These are phyloP conservation scores for Drosophila lutescens DNA, from an alignment of 2,888 invertebrate genomes.

Conservation along the genomic window DNA sequence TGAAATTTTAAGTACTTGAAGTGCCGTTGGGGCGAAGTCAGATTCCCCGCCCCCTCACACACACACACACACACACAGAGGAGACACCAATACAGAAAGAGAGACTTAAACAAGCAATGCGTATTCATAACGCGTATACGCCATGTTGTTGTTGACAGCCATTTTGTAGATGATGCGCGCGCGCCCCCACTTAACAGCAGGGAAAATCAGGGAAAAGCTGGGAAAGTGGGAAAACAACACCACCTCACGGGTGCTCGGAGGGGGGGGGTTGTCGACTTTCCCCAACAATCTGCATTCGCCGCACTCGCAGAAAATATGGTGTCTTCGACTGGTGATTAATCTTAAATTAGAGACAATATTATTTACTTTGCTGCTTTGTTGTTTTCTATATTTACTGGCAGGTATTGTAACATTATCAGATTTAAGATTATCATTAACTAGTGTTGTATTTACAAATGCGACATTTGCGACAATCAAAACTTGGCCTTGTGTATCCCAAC, in stretches of 20 bases:
- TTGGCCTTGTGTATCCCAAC: no score
- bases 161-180: slow-evolving; percentile 76
- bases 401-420: no score
- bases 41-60: slow-evolving; percentile 8
- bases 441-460: no score
- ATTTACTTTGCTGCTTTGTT: no score
- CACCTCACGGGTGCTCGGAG: not conserved
- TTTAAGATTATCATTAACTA: no score
- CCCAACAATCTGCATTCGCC: slow-evolving; percentile 10
- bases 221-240: slow-evolving; percentile 8
- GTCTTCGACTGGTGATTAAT: not conserved
- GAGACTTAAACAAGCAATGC: slow-evolving; percentile 72
- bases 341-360: not conserved
- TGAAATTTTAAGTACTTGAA: slow-evolving; percentile 76
- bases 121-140: slow-evolving; percentile 78
- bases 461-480: no score
- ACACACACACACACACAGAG: not conserved
- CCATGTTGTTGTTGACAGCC: slow-evolving; percentile 79
- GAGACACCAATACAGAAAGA: not conserved
- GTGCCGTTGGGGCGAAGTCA: slow-evolving; percentile 62
- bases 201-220: slow-evolving; percentile 10
- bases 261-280: no score
- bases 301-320: slow-evolving; percentile 4
- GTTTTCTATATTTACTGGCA: no score
- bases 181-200: slow-evolving; percentile 57